Conservation (phyloP, 1,140 invertebrate species). For the Conus ventricosus region DNA sequence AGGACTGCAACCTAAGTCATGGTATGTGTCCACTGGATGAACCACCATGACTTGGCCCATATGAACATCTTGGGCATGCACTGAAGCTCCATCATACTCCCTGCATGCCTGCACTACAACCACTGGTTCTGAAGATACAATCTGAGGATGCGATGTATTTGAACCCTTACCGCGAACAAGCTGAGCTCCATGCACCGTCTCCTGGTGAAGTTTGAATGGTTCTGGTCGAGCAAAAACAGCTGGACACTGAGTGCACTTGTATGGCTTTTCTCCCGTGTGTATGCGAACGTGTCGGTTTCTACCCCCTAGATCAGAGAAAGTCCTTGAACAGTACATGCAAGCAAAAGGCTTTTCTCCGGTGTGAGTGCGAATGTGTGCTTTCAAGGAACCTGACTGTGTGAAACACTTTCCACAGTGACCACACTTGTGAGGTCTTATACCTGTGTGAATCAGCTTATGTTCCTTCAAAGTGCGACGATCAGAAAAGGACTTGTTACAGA, state of each 20-base stretch:
- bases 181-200: neutral
- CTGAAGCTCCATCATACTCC: neutral
- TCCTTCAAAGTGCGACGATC: neutral
- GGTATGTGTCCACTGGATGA: neutral
- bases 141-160: too few species aligned
- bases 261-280: slow-evolving; percentile 26
- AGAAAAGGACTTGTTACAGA: neutral
- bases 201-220: neutral
- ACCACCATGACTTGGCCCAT: neutral
- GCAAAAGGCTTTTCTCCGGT: slow-evolving; percentile 28
- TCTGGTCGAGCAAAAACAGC: neutral
- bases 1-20: neutral
- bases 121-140: neutral
- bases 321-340: slow-evolving; percentile 7
- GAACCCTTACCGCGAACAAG: too few species aligned
- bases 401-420: neutral
- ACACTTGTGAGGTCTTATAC: neutral
- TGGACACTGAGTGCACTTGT: neutral
- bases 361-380: slow-evolving; percentile 25
- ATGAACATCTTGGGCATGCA: neutral
- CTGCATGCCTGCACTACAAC: neutral
- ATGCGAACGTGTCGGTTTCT: slow-evolving; percentile 5
- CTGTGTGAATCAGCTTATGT: neutral
- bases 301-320: neutral
- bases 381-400: neutral